Evolutionary conservation across 2,797 vertebrate genomes (phyloP).

Genomic region (Crocidura indochinensis): DNA sequence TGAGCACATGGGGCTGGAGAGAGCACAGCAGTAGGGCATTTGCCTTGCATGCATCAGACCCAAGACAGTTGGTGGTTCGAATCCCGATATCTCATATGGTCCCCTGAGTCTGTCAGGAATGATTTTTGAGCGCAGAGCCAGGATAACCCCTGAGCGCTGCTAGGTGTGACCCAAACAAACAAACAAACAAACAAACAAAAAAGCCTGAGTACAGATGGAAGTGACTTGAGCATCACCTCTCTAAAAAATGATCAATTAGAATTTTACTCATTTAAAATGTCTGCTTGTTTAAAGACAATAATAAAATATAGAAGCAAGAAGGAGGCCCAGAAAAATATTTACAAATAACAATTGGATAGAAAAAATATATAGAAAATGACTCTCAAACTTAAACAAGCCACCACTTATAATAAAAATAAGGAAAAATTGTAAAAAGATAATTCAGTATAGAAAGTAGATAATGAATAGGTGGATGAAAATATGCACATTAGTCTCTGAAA

Average conservation of each 20-base stretch:
- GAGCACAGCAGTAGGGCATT: too few species aligned
- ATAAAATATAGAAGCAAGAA: slow-evolving; percentile 53
- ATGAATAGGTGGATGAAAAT: slow-evolving; percentile 51
- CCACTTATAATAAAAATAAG: background rate
- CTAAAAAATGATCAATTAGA: background rate
- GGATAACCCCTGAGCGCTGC: too few species aligned
- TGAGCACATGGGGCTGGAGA: too few species aligned
- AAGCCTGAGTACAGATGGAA: too few species aligned
- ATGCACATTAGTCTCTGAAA: background rate
- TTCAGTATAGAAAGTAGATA: background rate
- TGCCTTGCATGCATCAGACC: too few species aligned
- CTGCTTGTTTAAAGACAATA: slow-evolving; percentile 23
- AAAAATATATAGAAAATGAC: slow-evolving; percentile 37
- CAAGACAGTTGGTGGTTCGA: too few species aligned
- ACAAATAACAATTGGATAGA: slow-evolving; percentile 10
- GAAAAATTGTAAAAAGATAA: background rate
- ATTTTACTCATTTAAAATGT: slow-evolving; percentile 59
- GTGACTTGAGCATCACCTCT: too few species aligned
- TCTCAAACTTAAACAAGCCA: slow-evolving; percentile 33
- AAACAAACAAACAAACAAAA: too few species aligned
- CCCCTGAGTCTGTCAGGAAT: too few species aligned
- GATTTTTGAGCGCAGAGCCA: too few species aligned
- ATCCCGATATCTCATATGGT: too few species aligned
- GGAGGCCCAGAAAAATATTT: slow-evolving; percentile 38
- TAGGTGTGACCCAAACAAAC: too few species aligned